Base-by-base conservation (phyloP, 2,888 invertebrate species). In the Latrodectus elegans region DNA sequence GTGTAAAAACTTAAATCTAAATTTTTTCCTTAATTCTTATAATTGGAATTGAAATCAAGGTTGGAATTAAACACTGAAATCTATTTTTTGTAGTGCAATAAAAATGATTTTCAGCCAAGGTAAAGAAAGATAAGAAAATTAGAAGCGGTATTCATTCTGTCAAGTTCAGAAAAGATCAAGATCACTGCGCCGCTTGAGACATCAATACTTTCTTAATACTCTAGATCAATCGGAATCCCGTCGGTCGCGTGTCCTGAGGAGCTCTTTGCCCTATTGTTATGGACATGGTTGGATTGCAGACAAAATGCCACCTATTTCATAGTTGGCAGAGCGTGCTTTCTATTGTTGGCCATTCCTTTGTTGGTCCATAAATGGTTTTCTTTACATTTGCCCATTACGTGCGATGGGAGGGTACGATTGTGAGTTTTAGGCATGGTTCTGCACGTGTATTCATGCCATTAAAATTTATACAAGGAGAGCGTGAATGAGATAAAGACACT, bases 241-340 rank as follows among this genome's bases (percentile, higher is more conserved):
- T 64, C 38, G 76, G 86, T 86, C 86, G 76, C 76, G 81, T 81
- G 86, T 76, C 76, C 22, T 76, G 76, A 74, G 68, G 38, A n/a
- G 64, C 68, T 52, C 73, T 64, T 17, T 6, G 71, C 49, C 60
- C 79, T 71, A 72, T 76, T 80, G 84, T 84, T 76, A 49, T 49
- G 72, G 81, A 76, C 81, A 86, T 86, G 86, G 64, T 77, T 77
- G 86, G 81, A 71, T 71, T 75, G 52, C 77, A 53, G 72, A 77
- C 81, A 86, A 86, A 81, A 76, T 67, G 60, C 60, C 68, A 12
- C 60, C 70, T 65, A 81, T 86, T 86, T 86, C 86, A 86, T 86
- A 80, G 71, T 75, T 73, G 80, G 76, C 67, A 74, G 86, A 86
- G 86, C 86, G 65, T 85, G 85, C 51, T 65, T 53, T 52, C 70